Conservation (phyloP, 2,888 invertebrate genomes). For the Omphaloscelis lunosa region DNA sequence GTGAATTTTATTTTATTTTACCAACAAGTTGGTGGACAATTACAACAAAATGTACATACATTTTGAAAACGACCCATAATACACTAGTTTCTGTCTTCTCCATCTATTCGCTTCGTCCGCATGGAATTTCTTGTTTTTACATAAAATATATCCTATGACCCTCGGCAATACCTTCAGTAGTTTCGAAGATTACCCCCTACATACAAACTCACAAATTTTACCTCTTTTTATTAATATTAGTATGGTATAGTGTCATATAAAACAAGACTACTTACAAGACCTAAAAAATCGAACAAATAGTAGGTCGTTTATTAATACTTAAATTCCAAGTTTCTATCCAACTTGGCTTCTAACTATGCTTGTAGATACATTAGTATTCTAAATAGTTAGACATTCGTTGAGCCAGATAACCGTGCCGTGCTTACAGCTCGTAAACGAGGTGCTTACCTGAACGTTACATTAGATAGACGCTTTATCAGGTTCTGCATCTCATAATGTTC, state of each 20-base stretch:
- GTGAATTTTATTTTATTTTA: too few relatives aligned
- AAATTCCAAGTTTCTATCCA: neutral
- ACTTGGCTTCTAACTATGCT: neutral
- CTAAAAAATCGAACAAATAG: too few relatives aligned
- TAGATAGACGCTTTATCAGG: constrained; percentile 38
- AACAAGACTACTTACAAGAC: neutral
- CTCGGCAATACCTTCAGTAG: too few relatives aligned
- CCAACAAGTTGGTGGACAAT: too few relatives aligned
- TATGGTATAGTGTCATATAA: neutral
- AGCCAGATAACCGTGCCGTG: constrained; percentile 35
- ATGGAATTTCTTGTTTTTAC: too few relatives aligned
- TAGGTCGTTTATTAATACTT: neutral
- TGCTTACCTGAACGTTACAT: constrained; percentile 37
- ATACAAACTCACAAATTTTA: neutral
- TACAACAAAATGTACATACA: too few relatives aligned
- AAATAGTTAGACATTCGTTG: constrained; percentile 22
- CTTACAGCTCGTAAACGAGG: constrained; percentile 22
- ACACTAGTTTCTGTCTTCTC: too few relatives aligned
- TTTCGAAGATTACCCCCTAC: neutral
- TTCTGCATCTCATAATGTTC: constrained; percentile 20
- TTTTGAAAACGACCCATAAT: too few relatives aligned
- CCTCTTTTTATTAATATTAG: neutral
- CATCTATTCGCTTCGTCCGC: too few relatives aligned
- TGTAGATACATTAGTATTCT: constrained; percentile 5
- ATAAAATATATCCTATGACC: too few relatives aligned